These are phyloP conservation scores for Patagioenas fasciata DNA, from an alignment of 2,113 vertebrate genomes.

Conservation along the genomic window DNA sequence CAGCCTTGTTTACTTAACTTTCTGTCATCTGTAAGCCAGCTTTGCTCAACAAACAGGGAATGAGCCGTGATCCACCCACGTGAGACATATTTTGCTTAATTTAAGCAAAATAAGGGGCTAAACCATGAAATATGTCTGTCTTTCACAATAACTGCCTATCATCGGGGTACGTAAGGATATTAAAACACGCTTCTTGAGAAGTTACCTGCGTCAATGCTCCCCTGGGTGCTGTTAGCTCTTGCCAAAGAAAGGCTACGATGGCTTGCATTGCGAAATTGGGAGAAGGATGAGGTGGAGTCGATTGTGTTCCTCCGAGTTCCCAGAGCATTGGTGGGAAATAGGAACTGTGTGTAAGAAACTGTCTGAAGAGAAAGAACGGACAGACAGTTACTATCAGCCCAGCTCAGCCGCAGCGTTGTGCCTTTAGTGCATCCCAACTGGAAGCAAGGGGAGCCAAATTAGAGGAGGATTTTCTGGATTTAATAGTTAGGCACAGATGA, in stretches of 20 bases:
- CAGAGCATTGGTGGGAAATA: slow-evolving; percentile 93
- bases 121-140: accelerated
- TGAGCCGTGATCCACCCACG: neutral
- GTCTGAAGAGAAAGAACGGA: slow-evolving; percentile 75
- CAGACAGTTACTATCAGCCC: neutral
- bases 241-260: slow-evolving; percentile 94
- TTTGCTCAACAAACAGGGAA: neutral
- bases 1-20: neutral
- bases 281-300: slow-evolving; percentile 95
- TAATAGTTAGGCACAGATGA: neutral
- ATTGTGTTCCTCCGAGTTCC: slow-evolving; percentile 92
- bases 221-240: slow-evolving; percentile 94
- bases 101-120: neutral
- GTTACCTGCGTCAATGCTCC: slow-evolving; percentile 93
- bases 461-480: neutral
- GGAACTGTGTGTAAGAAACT: slow-evolving; percentile 96
- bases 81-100: neutral
- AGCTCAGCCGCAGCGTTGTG: neutral
- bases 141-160: neutral
- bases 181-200: neutral
- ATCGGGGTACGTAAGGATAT: neutral
- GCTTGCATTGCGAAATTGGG: slow-evolving; percentile 92
- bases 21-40: neutral
- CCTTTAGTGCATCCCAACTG: neutral
- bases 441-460: slow-evolving; percentile 1